Percentiles rank a stretch among this genome's conserved stretches.
Conservation (phyloP, 2,888 invertebrate species). For the Calliphora vomitoria region DNA sequence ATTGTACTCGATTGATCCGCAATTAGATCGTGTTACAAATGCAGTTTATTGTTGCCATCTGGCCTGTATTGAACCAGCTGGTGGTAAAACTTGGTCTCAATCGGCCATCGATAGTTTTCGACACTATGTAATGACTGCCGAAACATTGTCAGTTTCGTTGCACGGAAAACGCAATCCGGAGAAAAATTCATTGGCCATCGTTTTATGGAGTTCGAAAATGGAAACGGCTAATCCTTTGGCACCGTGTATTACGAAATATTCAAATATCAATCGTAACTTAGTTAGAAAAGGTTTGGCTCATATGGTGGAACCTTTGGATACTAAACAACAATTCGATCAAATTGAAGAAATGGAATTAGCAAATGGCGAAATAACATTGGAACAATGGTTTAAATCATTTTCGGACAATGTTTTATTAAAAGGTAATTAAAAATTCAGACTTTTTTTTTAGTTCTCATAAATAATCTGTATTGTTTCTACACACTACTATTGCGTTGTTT, state of each 20-base stretch:
- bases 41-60: constrained; percentile 89
- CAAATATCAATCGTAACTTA: constrained; percentile 88
- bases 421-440: constrained; percentile 60
- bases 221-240: constrained; percentile 88
- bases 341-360: constrained; percentile 74
- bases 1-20: constrained; percentile 85
- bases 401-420: constrained; percentile 64
- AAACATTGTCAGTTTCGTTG: constrained; percentile 80
- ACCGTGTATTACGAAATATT: constrained; percentile 87
- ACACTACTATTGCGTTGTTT: not conserved
- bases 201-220: constrained; percentile 88
- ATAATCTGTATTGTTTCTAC: too few relatives aligned
- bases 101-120: constrained; percentile 87
- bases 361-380: constrained; percentile 76
- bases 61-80: constrained; percentile 89
- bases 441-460: too few relatives aligned
- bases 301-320: constrained; percentile 79
- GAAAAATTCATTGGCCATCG: constrained; percentile 86
- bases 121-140: constrained; percentile 85
- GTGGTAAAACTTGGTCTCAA: constrained; percentile 83
- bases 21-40: constrained; percentile 86
- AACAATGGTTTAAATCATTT: constrained; percentile 76
- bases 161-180: constrained; percentile 75
- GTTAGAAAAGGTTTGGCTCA: constrained; percentile 88
- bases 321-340: constrained; percentile 75